phyloP scores from a whole-genome alignment of 2,888 invertebrate genomes.

The Cyrtodaria siliqua region DNA sequence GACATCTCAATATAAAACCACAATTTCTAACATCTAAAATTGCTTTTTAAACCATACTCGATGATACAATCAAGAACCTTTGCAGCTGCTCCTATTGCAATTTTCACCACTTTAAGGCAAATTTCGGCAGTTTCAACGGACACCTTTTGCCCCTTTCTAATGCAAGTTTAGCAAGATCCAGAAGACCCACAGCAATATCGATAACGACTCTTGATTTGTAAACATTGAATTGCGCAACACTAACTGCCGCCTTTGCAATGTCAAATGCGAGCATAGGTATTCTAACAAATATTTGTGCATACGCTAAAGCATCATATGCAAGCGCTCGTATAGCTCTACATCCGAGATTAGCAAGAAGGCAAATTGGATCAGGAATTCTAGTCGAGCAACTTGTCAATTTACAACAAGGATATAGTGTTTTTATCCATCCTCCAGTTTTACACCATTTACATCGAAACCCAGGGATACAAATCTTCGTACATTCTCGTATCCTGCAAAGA shows the following conservation, averaged over 20 bases:
- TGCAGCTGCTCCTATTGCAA: slow-evolving; percentile 24
- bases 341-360: slow-evolving; percentile 33
- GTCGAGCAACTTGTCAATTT: slow-evolving; percentile 49
- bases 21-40: slow-evolving; percentile 55
- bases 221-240: slow-evolving; percentile 52
- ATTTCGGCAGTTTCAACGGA: slow-evolving; percentile 33
- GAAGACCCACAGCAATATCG: slow-evolving; percentile 31
- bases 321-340: slow-evolving; percentile 43
- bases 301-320: slow-evolving; percentile 54
- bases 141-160: slow-evolving; percentile 38
- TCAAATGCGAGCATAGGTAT: slow-evolving; percentile 54
- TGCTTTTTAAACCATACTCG: slow-evolving; percentile 31
- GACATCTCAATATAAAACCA: slow-evolving; percentile 52
- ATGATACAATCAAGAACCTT: slow-evolving; percentile 47
- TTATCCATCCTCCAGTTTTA: slow-evolving; percentile 7
- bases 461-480: slow-evolving; percentile 49
- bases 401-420: slow-evolving; percentile 52
- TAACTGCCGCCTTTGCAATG: slow-evolving; percentile 46
- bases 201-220: slow-evolving; percentile 56
- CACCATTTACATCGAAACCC: slow-evolving; percentile 49
- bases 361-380: slow-evolving; percentile 46
- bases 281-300: slow-evolving; percentile 49
- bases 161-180: slow-evolving; percentile 43
- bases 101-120: slow-evolving; percentile 41
- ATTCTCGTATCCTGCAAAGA: slow-evolving; percentile 55